Conservation (phyloP, 2,113 vertebrate genomes). For the Ceyx margarethae region DNA sequence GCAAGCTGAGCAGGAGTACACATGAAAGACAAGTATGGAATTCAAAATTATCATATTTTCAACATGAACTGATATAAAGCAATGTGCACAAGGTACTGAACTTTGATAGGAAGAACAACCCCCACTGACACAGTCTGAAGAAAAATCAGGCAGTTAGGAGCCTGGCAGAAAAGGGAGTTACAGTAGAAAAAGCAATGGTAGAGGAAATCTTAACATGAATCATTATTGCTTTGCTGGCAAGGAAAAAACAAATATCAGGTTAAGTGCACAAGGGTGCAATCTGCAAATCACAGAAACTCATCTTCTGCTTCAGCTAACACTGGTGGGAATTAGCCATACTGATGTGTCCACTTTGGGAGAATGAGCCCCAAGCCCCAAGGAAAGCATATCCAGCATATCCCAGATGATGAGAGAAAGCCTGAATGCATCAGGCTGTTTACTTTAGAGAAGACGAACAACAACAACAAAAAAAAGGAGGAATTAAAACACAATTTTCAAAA, state of each 20-base stretch:
- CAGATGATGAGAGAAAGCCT: not conserved
- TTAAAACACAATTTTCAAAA: not conserved
- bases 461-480: not conserved
- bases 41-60: not conserved
- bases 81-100: not conserved
- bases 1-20: conserved; percentile 6
- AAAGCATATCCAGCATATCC: rapidly evolving
- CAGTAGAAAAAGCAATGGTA: not conserved
- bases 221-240: not conserved
- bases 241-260: not conserved
- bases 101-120: not conserved
- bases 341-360: not conserved
- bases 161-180: not conserved
- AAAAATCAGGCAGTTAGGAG: not conserved
- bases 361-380: not conserved
- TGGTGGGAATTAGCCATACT: not conserved
- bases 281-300: not conserved
- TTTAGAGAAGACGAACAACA: not conserved
- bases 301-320: not conserved
- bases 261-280: not conserved
- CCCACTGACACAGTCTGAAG: not conserved
- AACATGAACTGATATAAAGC: not conserved
- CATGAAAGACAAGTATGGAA: not conserved
- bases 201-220: not conserved
- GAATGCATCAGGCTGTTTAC: not conserved